Conservation (phyloP, 2,888 invertebrate species). For the Acleris holmiana region DNA sequence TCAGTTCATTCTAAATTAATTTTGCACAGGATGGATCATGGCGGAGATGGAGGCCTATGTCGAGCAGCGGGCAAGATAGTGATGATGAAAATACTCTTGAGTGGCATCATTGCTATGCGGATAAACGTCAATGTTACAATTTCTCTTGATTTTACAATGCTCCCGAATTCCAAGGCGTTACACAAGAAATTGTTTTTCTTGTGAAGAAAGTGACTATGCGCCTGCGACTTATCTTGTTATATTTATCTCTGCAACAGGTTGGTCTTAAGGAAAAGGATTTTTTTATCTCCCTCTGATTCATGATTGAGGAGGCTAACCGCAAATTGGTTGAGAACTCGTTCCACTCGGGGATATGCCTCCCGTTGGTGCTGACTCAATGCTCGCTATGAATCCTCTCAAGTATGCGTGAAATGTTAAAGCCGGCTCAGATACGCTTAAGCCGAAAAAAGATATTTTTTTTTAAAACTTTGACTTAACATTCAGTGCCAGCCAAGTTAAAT, state of each 20-base stretch:
- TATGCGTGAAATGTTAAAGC: conserved; percentile 48
- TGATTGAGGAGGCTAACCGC: conserved; percentile 59
- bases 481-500: neutral
- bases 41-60: no score
- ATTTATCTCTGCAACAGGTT: conserved; percentile 11
- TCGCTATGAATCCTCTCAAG: conserved; percentile 49
- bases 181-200: neutral
- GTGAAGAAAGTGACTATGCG: neutral
- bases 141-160: no score
- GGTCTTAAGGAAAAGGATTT: conserved; percentile 35
- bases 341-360: conserved; percentile 57
- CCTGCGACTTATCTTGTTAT: conserved; percentile 11
- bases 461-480: neutral
- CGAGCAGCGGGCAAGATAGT: no score
- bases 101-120: no score
- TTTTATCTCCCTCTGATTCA: conserved; percentile 58
- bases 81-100: no score
- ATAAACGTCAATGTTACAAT: no score
- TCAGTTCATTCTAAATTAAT: no score
- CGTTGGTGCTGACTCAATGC: conserved; percentile 56
- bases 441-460: neutral
- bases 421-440: neutral
- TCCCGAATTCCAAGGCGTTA: no score
- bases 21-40: no score
- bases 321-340: conserved; percentile 63